phyloP scores from a whole-genome alignment of 2,113 vertebrate species.

The Oryzias woworae region DNA sequence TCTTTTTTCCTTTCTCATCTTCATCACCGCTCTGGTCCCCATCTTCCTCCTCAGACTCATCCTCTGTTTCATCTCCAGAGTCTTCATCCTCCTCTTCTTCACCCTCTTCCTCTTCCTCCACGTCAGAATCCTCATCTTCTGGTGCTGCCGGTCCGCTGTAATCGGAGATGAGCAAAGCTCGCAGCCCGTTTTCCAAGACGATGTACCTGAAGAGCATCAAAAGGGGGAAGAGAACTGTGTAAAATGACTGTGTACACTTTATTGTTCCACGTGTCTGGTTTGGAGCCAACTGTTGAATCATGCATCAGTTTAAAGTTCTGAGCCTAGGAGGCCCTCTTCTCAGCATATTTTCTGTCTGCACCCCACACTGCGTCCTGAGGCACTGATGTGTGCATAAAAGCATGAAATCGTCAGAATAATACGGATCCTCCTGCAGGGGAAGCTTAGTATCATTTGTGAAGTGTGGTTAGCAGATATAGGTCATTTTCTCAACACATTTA shows the following conservation, averaged over 20 bases:
- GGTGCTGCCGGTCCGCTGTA: constrained; percentile 63
- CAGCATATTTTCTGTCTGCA: constrained; percentile 25
- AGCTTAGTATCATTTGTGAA: constrained; percentile 29
- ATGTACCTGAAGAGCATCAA: constrained; percentile 79
- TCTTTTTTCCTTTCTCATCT: constrained; percentile 60
- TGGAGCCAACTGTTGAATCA: constrained; percentile 19
- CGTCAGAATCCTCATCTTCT: constrained; percentile 34
- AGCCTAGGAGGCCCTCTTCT: constrained; percentile 23
- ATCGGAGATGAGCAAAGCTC: constrained; percentile 93
- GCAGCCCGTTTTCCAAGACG: constrained; percentile 86
- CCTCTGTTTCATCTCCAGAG: constrained; percentile 80
- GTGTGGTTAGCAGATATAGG: constrained; percentile 56
- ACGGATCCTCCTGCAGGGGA: constrained; percentile 38
- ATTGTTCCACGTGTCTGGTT: neutral
- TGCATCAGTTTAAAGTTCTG: constrained; percentile 20
- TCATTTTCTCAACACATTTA: constrained; percentile 35
- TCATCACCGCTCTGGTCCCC: constrained; percentile 49
- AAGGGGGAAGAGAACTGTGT: constrained; percentile 6
- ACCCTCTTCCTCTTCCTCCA: constrained; percentile 45
- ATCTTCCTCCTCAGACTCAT: constrained; percentile 81
- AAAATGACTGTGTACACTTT: constrained; percentile 8
- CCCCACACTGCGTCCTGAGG: constrained; percentile 37
- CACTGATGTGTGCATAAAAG: constrained; percentile 42
- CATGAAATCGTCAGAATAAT: constrained; percentile 57
- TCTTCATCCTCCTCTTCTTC: constrained; percentile 82